Evolutionary conservation across 1,140 invertebrate genomes (phyloP).

Genomic region (Onthophagus taurus): DNA sequence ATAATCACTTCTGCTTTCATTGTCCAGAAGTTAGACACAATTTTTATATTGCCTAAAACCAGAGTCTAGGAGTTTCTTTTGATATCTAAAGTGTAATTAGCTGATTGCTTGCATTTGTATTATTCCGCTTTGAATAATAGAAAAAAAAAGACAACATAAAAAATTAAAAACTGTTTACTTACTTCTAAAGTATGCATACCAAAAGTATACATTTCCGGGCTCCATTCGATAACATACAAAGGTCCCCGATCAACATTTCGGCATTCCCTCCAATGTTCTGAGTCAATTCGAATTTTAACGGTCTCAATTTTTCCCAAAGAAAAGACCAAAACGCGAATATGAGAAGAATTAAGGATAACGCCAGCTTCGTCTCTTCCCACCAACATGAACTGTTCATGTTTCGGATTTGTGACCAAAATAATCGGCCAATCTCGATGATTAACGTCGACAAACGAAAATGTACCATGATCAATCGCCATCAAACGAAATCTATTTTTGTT

Average conservation of each 20-base stretch:
- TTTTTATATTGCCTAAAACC: too few species aligned
- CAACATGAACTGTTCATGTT: constrained; percentile 65
- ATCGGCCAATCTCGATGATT: constrained; percentile 71
- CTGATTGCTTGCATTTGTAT: too few species aligned
- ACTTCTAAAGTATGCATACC: constrained; percentile 67
- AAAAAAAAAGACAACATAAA: too few species aligned
- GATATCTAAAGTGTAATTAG: too few species aligned
- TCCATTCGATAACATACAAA: constrained; percentile 65
- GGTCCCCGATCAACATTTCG: constrained; percentile 51
- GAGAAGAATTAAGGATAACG: constrained; percentile 60
- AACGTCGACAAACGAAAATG: constrained; percentile 82
- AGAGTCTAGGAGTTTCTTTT: too few species aligned
- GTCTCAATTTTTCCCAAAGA: constrained; percentile 51
- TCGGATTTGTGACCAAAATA: constrained; percentile 81
- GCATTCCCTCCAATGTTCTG: constrained; percentile 52
- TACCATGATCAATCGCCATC: constrained; percentile 76
- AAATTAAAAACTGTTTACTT: too few species aligned
- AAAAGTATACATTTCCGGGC: constrained; percentile 49
- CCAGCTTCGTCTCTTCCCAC: constrained; percentile 61
- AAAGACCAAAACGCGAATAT: constrained; percentile 72
- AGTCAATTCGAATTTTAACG: constrained; percentile 59
- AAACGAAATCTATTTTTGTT: constrained; percentile 57
- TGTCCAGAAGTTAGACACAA: too few species aligned
- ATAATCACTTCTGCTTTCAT: too few species aligned
- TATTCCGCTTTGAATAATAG: too few species aligned